Percentiles rank a stretch among this genome's conserved stretches.
These are phyloP conservation scores for Bos taurus DNA, from an alignment of 2,113 vertebrate genomes.

Conservation along the genomic window DNA sequence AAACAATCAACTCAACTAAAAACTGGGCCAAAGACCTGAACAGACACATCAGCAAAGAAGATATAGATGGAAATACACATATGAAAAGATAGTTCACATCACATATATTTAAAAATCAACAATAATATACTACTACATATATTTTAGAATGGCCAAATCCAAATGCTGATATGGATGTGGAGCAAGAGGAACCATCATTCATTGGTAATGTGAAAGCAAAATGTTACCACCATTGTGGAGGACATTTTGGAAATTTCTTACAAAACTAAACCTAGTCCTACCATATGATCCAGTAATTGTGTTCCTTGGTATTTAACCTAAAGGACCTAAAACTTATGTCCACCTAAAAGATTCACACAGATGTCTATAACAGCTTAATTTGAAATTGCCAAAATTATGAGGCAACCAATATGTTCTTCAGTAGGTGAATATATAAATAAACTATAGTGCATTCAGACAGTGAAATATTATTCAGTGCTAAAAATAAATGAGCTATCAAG, in stretches of 20 bases:
- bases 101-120: background rate
- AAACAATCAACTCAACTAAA: background rate
- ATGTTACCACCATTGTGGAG: background rate
- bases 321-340: background rate
- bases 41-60: background rate
- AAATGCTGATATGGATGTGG: background rate
- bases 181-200: background rate
- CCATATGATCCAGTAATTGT: background rate
- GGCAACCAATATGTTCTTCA: background rate
- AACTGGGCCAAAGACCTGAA: background rate
- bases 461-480: background rate
- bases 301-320: background rate
- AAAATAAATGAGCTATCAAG: background rate
- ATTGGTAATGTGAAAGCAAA: background rate
- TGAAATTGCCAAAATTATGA: background rate
- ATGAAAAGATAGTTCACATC: background rate
- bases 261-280: background rate
- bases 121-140: background rate
- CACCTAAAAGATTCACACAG: background rate
- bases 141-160: background rate
- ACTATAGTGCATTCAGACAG: background rate
- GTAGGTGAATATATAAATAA: background rate
- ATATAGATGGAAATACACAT: background rate
- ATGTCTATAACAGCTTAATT: background rate
- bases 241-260: background rate